Evolutionary conservation across 2,113 vertebrate genomes (phyloP), one percentile per base, ranked within the genome.

Genomic region (Gavia stellata): DNA sequence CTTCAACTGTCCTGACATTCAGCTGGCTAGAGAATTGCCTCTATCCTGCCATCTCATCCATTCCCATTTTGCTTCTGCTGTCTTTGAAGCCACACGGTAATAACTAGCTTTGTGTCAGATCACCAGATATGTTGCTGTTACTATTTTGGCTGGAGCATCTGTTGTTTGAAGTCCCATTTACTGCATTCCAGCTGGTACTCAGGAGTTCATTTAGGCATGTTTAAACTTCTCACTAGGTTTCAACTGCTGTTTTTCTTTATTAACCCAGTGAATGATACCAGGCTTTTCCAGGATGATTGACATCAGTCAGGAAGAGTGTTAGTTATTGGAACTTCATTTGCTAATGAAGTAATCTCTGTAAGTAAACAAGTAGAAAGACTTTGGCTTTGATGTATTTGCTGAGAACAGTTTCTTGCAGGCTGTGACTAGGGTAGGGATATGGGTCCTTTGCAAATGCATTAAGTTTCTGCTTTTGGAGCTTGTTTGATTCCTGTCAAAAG

Each of bases 161-260:
- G 36, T 78, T 83, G 63, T 96, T 95, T 96, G 88, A 94, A 96
- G 92, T 96, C 28, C 34, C 26, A 6, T 40, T 94, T 81, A 55
- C 40, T 88, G 72, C 83, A 67, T 94, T 95, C 90, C 85, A 84
- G 52, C 75, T 86, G 78, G 31, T 6, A 2, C 75, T 81, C 50
- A 47, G 68, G 47, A 83, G 80, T 86, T 93, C 49, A 62, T 89
- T 89, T 95, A 45, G 73, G 47, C 65, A 24, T 40, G 17, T 83
- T 83, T 95, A 84, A 79, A 95, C 91, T 92, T 94, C 90, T 94
- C 70, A 24, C 62, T 61, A 28, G 53, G 38, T 77, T 89, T 81
- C 86, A 90, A 52, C 28, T 89, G 77, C 86, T 92, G 45, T 65
- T 95, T 94, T 84, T 65, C 83, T 79, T 88, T 78, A 87, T 94